Percentiles rank a stretch among this genome's conserved stretches.
phyloP scores from a whole-genome alignment of 2,888 invertebrate genomes.

The Andrena bicolor region DNA sequence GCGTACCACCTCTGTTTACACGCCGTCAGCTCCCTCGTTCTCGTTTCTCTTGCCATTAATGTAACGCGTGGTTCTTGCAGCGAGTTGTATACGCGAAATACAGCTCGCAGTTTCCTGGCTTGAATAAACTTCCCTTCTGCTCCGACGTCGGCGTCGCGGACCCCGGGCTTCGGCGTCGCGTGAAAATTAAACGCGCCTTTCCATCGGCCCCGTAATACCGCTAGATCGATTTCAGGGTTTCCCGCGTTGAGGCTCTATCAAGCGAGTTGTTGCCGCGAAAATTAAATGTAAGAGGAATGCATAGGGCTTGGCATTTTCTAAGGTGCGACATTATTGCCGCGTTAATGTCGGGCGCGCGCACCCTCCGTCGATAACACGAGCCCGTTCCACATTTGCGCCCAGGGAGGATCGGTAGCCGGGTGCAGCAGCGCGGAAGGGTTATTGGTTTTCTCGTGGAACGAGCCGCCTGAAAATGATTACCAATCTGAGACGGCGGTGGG shows the following conservation, averaged over 20 bases:
- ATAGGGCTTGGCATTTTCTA: neutral
- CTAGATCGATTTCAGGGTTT: neutral
- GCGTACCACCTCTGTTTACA: slow-evolving; percentile 55
- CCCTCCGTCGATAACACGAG: neutral
- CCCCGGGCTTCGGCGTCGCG: slow-evolving; percentile 27
- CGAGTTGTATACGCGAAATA: slow-evolving; percentile 30
- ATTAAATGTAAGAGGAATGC: neutral
- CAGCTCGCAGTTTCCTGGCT: slow-evolving; percentile 29
- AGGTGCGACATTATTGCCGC: neutral
- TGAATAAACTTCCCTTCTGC: slow-evolving; percentile 52
- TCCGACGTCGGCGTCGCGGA: slow-evolving; percentile 25
- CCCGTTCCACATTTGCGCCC: slow-evolving; percentile 12
- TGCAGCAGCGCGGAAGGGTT: slow-evolving; percentile 39
- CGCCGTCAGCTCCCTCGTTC: slow-evolving; percentile 44
- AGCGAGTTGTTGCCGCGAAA: neutral
- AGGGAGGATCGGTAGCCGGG: neutral
- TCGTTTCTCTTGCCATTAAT: slow-evolving; percentile 35
- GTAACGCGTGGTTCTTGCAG: slow-evolving; percentile 51
- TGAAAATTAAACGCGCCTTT: slow-evolving; percentile 56
- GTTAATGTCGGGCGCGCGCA: neutral
- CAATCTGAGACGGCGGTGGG: slow-evolving; percentile 64
- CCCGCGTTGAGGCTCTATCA: neutral
- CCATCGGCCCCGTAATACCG: neutral
- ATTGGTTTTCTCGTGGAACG: slow-evolving; percentile 61
- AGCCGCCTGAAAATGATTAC: slow-evolving; percentile 74